Conservation (phyloP, 2,797 vertebrate species). For the Sebastes itinus region DNA sequence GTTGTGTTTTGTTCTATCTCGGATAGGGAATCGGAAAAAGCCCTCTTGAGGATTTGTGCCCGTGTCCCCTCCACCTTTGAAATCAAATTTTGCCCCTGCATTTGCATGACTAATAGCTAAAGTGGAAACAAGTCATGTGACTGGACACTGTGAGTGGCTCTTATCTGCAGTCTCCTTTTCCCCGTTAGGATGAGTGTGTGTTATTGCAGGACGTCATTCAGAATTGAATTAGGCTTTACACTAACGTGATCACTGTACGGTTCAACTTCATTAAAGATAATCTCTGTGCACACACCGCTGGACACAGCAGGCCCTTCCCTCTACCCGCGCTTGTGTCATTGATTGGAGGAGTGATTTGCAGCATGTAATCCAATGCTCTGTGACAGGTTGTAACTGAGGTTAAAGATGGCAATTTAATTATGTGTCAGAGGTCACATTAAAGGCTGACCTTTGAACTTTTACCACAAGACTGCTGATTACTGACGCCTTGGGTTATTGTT, state of each 20-base stretch:
- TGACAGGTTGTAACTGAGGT: constrained; percentile 83
- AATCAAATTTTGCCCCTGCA: neutral
- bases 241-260: constrained; percentile 72
- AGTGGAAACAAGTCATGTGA: constrained; percentile 11
- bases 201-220: constrained; percentile 13
- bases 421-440: constrained; percentile 83
- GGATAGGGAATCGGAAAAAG: no score
- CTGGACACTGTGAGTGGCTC: neutral
- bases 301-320: constrained; percentile 25
- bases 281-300: constrained; percentile 31
- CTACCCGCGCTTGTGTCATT: constrained; percentile 52
- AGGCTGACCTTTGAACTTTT: constrained; percentile 70
- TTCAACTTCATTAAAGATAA: constrained; percentile 75
- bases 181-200: constrained; percentile 22
- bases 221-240: constrained; percentile 57
- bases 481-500: constrained; percentile 62
- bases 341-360: constrained; percentile 78
- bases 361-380: constrained; percentile 72
- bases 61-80: neutral
- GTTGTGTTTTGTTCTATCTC: neutral
- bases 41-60: no score
- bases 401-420: constrained; percentile 86
- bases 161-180: constrained; percentile 28
- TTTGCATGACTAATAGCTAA: neutral
- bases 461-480: constrained; percentile 60